phyloP scores from a whole-genome alignment of 2,113 vertebrate genomes.

The Panthera leo region DNA sequence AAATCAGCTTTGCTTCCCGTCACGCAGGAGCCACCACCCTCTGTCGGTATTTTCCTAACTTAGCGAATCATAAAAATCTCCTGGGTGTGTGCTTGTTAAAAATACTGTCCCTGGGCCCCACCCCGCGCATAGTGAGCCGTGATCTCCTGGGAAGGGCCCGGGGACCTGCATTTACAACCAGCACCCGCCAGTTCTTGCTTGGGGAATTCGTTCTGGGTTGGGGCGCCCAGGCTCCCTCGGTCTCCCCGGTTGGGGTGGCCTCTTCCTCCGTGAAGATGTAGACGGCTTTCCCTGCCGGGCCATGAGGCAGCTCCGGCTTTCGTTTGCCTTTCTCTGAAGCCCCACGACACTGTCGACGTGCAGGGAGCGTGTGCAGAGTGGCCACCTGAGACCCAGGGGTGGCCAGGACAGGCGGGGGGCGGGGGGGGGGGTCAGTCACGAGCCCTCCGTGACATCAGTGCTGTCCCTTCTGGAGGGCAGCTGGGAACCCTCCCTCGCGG shows the following conservation, averaged over 20 bases:
- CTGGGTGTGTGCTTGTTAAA: not conserved
- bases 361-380: not conserved
- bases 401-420: not conserved
- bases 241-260: not conserved
- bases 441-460: not conserved
- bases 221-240: not conserved
- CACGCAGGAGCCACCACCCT: not conserved
- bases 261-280: not conserved
- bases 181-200: not conserved
- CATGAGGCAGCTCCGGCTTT: not conserved
- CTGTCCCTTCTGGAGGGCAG: not conserved
- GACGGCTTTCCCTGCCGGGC: not conserved
- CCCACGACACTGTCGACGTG: rapidly evolving
- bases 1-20: not conserved
- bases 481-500: not conserved
- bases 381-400: not conserved
- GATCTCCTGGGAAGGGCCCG: not conserved
- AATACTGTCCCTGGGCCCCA: not conserved
- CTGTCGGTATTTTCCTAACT: not conserved
- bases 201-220: not conserved
- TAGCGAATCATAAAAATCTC: not conserved
- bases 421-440: rapidly evolving
- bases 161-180: not conserved
- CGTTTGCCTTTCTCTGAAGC: not conserved
- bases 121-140: not conserved